Conservation (phyloP, 2,888 invertebrate species). For the Lasioglossum lativentre region DNA sequence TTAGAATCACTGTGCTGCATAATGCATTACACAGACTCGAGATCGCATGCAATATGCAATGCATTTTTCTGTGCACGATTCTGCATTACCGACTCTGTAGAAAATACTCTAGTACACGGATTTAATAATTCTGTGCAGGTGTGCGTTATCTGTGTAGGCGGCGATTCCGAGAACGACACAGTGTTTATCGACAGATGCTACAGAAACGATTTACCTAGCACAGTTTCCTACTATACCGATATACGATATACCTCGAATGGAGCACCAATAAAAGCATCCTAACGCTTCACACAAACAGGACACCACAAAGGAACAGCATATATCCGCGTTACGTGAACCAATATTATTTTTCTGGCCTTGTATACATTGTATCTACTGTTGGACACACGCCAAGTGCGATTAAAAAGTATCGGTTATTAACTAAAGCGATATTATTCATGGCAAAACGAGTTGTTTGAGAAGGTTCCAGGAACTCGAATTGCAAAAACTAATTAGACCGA, state of each 20-base stretch:
- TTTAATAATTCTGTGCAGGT: too few species aligned
- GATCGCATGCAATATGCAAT: too few species aligned
- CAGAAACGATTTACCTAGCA: neutral
- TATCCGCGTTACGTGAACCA: neutral
- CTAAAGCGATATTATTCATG: neutral
- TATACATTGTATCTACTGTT: constrained; percentile 23
- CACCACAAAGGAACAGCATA: neutral
- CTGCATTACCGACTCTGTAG: too few species aligned
- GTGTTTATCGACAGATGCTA: constrained; percentile 23
- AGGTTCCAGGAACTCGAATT: neutral
- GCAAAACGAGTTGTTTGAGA: neutral
- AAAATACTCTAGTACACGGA: too few species aligned
- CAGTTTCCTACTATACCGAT: constrained; percentile 36
- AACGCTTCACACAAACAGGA: neutral
- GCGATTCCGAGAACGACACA: neutral
- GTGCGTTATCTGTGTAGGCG: too few species aligned
- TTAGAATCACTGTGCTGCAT: neutral
- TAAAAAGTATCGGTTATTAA: constrained; percentile 3
- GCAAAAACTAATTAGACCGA: neutral
- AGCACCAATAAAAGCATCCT: neutral
- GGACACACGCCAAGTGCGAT: neutral
- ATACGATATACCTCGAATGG: constrained; percentile 7
- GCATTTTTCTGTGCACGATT: too few species aligned
- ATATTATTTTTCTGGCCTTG: constrained; percentile 11
- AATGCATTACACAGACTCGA: too few species aligned